Evolutionary conservation across 1,140 invertebrate species (phyloP), one percentile per base, ranked within the genome.

Genomic region (Calephelis virginiensis): DNA sequence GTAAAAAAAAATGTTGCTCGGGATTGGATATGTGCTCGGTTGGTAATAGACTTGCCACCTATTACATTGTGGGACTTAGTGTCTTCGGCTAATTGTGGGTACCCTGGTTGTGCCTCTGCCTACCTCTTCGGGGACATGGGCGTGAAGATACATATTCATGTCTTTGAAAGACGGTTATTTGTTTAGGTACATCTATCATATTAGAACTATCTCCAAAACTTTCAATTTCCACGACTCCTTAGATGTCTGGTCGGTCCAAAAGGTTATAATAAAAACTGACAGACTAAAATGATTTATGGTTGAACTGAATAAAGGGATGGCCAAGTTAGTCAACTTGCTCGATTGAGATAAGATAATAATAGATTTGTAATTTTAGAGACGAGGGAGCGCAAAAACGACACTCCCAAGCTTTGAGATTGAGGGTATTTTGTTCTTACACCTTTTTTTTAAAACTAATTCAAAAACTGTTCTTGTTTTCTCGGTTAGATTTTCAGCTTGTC

Each of bases 281-380:
- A 82, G 75, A 68, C 72, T 80, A 77, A 81, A 78, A 85, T 85
- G 82, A 85, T 82, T 82, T 82, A 85, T 85, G 79, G 76, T 68
- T 70, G 73, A 70, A 74, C 76, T 81, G 81, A 77, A 81, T 83
- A 81, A 83, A 82, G 82, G 75, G 70, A 76, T 43, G 69, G 78
- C 74, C 43, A 47, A 47, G 61, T 47, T n/a, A 83, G 74, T 76
- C 79, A 68, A 78, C 68, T 71, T 73, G 73, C 67, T 72, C 70
- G 68, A 64, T 46, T 43, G 49, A 76, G 80, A 84, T 84, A 84
- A 77, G 75, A 75, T 75, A 76, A 80, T 63, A 63, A 63, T 82
- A 82, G 80, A 84, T 81, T 76, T 75, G 73, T 56, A 37, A 38
- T 38, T 56, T 56, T 12, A 11, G 50, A 53, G 11, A 11, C 50